phyloP scores from a whole-genome alignment of 1,140 invertebrate species.

The Leptinotarsa texana region DNA sequence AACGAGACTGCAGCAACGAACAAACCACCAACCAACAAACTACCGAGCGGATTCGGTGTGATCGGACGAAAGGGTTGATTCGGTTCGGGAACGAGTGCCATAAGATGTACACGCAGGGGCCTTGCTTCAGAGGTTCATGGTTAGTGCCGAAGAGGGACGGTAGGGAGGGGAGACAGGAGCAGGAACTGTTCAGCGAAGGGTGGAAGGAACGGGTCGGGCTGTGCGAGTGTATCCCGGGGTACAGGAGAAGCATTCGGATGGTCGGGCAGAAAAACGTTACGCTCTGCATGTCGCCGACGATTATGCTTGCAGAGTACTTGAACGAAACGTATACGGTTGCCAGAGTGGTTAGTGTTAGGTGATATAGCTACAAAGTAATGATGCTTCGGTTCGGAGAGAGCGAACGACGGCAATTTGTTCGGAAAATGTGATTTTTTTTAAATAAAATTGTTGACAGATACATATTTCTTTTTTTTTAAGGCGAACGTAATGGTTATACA shows the following conservation, averaged over 20 bases:
- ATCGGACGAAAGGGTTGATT: conserved; percentile 64
- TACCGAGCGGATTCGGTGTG: conserved; percentile 59
- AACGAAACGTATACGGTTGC: conserved; percentile 52
- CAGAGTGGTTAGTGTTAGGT: conserved; percentile 22
- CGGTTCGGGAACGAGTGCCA: conserved; percentile 68
- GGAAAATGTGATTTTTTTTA: conserved; percentile 17
- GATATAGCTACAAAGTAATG: neutral
- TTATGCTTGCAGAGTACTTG: conserved; percentile 62
- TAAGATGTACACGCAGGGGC: conserved; percentile 73
- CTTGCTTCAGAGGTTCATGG: conserved; percentile 75
- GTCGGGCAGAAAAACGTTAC: conserved; percentile 34
- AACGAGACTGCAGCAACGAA: conserved; percentile 46
- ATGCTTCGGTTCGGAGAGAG: neutral
- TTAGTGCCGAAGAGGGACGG: conserved; percentile 60
- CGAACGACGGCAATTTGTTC: neutral
- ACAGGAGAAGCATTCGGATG: conserved; percentile 56
- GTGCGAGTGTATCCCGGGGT: conserved; percentile 75
- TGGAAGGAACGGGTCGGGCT: conserved; percentile 56
- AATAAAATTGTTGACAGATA: neutral
- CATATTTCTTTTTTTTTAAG: no score
- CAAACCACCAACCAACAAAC: conserved; percentile 31
- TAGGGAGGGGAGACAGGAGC: conserved; percentile 28
- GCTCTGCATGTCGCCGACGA: conserved; percentile 58
- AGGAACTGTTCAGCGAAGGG: conserved; percentile 45
- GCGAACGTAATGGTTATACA: no score